Percentiles rank a stretch among this genome's conserved stretches.
Evolutionary conservation across 2,113 vertebrate species (phyloP).

Genomic region (Hippocampus abdominalis): DNA sequence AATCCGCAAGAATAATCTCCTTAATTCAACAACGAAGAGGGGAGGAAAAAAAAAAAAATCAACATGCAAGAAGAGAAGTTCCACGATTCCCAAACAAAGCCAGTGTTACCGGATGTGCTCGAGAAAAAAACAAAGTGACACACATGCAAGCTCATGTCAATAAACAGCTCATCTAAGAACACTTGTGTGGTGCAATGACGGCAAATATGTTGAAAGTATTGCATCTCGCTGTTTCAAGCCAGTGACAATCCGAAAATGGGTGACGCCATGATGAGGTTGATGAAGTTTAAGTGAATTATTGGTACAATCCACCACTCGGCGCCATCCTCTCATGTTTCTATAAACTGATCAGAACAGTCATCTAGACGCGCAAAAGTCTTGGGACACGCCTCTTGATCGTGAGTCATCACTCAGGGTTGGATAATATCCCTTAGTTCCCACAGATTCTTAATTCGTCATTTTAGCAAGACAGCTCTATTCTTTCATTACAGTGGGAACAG

Average conservation of each 20-base stretch:
- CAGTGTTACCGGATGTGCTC: slow-evolving; percentile 33
- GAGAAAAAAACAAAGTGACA: slow-evolving; percentile 39
- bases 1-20: slow-evolving; percentile 34
- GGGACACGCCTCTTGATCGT: not conserved
- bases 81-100: slow-evolving; percentile 9
- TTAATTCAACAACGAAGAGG: slow-evolving; percentile 19
- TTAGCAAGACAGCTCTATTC: not conserved
- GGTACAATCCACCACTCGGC: slow-evolving; percentile 1
- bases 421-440: not conserved
- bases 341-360: slow-evolving; percentile 37
- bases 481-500: not conserved
- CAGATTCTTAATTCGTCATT: not conserved
- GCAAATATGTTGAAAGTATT: slow-evolving; percentile 67
- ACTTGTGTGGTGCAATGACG: slow-evolving; percentile 70
- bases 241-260: slow-evolving; percentile 53
- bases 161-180: slow-evolving; percentile 68
- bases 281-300: slow-evolving; percentile 12
- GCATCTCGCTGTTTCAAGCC: slow-evolving; percentile 64
- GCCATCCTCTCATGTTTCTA: slow-evolving; percentile 17
- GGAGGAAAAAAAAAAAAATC: not conserved
- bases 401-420: not conserved
- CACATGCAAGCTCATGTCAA: slow-evolving; percentile 58
- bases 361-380: slow-evolving; percentile 14
- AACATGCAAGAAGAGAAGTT: slow-evolving; percentile 30
- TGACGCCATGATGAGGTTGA: slow-evolving; percentile 1